These are phyloP conservation scores for Axinella damicornis DNA, from an alignment of 37 sponge, comb jelly and placozoan species.

Conservation along the genomic window DNA sequence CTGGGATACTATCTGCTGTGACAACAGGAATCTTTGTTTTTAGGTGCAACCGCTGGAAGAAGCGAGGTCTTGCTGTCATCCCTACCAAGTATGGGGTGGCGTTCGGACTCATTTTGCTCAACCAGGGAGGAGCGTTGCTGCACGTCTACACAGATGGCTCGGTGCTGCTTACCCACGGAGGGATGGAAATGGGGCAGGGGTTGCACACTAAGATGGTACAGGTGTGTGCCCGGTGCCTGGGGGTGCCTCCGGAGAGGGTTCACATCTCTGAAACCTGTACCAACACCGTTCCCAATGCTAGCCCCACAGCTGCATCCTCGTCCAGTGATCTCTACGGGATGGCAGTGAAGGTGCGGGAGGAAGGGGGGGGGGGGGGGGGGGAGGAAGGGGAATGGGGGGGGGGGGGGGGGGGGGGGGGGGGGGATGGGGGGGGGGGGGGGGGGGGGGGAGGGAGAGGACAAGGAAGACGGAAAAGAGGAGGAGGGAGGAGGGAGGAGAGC, in stretches of 20 bases:
- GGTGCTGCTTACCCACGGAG: constrained; percentile 87
- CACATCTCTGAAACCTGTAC: constrained; percentile 82
- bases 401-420: too few species aligned
- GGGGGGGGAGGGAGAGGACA: not conserved
- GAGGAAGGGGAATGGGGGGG: too few species aligned
- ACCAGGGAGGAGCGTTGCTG: constrained; percentile 84
- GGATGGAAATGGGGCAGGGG: constrained; percentile 94
- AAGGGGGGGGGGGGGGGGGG: too few species aligned
- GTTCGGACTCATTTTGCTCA: constrained; percentile 61
- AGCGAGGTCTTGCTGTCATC: constrained; percentile 79
- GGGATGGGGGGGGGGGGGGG: too few species aligned
- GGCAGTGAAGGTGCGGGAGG: constrained; percentile 71
- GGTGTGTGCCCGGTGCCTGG: constrained; percentile 75
- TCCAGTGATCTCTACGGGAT: constrained; percentile 90
- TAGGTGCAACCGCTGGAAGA: constrained; percentile 75
- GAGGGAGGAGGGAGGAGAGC: too few species aligned
- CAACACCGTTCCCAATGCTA: constrained; percentile 73
- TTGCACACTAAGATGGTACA: constrained; percentile 93
- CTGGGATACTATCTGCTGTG: not conserved
- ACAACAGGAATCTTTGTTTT: not conserved
- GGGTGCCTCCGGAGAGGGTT: constrained; percentile 58
- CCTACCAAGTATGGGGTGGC: constrained; percentile 85
- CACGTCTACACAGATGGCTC: constrained; percentile 86
- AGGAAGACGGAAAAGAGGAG: too few species aligned
- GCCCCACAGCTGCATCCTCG: constrained; percentile 86